Evolutionary conservation across 2,797 vertebrate species (phyloP).

Genomic region (Choloepus didactylus): DNA sequence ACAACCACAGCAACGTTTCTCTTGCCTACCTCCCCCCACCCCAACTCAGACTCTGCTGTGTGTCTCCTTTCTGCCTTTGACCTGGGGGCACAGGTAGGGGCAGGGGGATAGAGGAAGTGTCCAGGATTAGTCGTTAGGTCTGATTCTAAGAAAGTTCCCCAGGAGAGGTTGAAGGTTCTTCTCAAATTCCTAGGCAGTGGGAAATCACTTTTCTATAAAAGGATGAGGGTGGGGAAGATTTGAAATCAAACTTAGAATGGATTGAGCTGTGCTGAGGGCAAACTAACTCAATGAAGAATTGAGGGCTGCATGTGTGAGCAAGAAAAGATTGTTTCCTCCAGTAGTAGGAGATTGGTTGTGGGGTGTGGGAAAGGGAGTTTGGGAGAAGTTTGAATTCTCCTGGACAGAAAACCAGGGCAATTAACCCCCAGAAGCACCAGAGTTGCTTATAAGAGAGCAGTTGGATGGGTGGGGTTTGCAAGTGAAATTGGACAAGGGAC

Average conservation of each 20-base stretch:
- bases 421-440: constrained; percentile 81
- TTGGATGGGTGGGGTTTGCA: not conserved
- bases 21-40: constrained; percentile 17
- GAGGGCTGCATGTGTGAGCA: not conserved
- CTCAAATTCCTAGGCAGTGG: constrained; percentile 66
- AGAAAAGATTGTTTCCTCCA: constrained; percentile 57
- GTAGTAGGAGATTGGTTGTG: constrained; percentile 15
- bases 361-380: not conserved
- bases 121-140: not conserved
- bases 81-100: not conserved
- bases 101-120: not conserved
- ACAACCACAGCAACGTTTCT: constrained; percentile 58
- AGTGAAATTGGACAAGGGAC: constrained; percentile 56
- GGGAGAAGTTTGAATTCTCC: constrained; percentile 78
- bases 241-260: constrained; percentile 65
- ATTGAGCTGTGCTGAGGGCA: constrained; percentile 47
- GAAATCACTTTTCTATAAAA: constrained; percentile 61
- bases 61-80: constrained; percentile 60
- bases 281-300: constrained; percentile 61
- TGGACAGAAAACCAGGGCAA: constrained; percentile 73
- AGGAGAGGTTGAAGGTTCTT: constrained; percentile 34
- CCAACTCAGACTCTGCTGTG: constrained; percentile 45
- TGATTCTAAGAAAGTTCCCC: constrained; percentile 66
- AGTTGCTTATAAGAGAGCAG: constrained; percentile 71
- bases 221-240: not conserved